phyloP scores from a whole-genome alignment of 2,888 invertebrate genomes.

The Rhagonycha fulva region DNA sequence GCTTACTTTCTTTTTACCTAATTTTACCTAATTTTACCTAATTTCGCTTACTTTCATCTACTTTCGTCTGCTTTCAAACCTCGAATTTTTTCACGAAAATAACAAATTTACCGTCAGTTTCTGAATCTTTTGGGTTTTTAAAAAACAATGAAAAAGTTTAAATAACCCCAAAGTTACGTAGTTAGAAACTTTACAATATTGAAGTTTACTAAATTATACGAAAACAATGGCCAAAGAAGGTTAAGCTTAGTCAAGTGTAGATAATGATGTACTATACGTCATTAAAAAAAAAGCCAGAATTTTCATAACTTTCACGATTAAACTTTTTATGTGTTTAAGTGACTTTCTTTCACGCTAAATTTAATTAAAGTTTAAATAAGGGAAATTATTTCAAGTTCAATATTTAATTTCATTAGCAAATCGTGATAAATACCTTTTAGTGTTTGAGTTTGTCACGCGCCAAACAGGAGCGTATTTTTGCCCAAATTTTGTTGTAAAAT shows the following conservation, averaged over 20 bases:
- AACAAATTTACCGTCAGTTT: background rate
- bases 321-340: background rate
- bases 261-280: background rate
- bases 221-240: background rate
- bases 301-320: background rate
- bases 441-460: background rate
- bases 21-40: too few species aligned
- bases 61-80: background rate
- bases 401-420: background rate
- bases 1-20: too few species aligned
- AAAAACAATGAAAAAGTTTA: background rate
- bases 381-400: background rate
- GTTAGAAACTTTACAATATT: background rate
- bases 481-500: too few species aligned
- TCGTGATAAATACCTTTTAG: background rate
- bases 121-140: background rate
- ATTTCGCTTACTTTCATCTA: too few species aligned
- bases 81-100: background rate
- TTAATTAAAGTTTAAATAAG: background rate
- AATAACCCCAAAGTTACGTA: background rate
- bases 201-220: background rate
- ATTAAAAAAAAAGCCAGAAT: background rate
- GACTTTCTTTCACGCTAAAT: background rate
- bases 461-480: too few species aligned
- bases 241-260: background rate